phyloP scores from a whole-genome alignment of 1,140 invertebrate species.

The Thaumetopoea pityocampa region DNA sequence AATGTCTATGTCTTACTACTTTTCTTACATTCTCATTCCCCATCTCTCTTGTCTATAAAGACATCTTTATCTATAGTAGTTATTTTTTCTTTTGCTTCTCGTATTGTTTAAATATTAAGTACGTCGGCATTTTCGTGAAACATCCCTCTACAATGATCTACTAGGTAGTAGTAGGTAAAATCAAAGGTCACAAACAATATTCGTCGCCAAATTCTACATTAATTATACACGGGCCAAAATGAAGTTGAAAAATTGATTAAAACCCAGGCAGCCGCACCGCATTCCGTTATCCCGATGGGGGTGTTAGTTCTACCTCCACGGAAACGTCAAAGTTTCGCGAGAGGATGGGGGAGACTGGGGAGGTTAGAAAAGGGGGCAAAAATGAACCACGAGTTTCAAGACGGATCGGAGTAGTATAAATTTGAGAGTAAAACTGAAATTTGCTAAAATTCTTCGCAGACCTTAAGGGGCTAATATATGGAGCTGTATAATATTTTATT shows the following conservation, averaged over 20 bases:
- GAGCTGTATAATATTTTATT: no score
- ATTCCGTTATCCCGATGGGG: conserved; percentile 16
- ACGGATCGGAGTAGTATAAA: conserved; percentile 45
- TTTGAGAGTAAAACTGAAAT: conserved; percentile 6
- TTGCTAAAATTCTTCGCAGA: no score
- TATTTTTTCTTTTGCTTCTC: no score
- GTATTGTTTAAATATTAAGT: no score
- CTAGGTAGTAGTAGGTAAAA: conserved; percentile 5
- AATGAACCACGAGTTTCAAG: conserved; percentile 49
- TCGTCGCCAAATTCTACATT: no score
- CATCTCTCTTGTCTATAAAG: no score
- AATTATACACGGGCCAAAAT: conserved; percentile 49
- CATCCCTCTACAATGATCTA: no score
- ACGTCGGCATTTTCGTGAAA: no score
- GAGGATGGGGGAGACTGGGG: conserved; percentile 20
- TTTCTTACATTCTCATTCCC: no score
- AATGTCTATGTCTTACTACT: no score
- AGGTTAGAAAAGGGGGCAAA: conserved; percentile 38
- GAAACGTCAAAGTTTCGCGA: conserved; percentile 61
- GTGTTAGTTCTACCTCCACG: conserved; percentile 48
- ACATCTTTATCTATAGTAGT: no score
- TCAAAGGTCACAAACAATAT: conserved; percentile 24
- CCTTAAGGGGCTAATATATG: no score
- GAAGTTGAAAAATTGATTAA: conserved; percentile 71
- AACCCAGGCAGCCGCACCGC: conserved; percentile 46